phyloP scores from a whole-genome alignment of 1,140 invertebrate species.

The Papilio glaucus region DNA sequence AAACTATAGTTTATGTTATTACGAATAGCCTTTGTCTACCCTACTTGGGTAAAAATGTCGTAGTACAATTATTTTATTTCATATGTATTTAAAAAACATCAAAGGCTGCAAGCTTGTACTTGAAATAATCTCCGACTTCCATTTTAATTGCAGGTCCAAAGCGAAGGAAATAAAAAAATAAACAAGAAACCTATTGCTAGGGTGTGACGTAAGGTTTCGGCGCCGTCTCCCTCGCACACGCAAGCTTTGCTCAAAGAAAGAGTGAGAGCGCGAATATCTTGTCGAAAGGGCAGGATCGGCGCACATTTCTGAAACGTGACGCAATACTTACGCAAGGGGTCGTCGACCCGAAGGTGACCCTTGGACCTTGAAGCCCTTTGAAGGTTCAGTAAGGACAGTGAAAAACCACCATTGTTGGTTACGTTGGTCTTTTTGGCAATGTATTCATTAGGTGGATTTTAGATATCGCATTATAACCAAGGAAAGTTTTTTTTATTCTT shows the following conservation, averaged over 20 bases:
- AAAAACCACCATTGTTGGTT: not conserved
- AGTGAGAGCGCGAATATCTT: constrained; percentile 43
- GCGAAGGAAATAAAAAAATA: constrained; percentile 47
- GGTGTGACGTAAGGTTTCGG: constrained; percentile 35
- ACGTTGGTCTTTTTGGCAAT: constrained; percentile 22
- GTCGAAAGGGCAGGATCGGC: constrained; percentile 53
- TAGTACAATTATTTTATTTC: not conserved
- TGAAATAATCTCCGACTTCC: constrained; percentile 19
- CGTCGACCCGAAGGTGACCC: constrained; percentile 66
- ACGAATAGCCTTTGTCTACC: not conserved
- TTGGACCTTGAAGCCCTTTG: constrained; percentile 44
- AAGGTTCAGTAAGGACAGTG: constrained; percentile 42
- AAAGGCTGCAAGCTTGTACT: not conserved
- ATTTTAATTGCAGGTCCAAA: constrained; percentile 34
- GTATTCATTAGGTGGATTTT: constrained; percentile 11
- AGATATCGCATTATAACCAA: constrained; percentile 8
- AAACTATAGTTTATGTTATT: not conserved
- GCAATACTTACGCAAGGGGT: constrained; percentile 75
- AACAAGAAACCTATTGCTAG: constrained; percentile 42
- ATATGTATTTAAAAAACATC: not conserved
- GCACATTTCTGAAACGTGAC: constrained; percentile 69
- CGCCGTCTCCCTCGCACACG: constrained; percentile 44
- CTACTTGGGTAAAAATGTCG: too few species aligned
- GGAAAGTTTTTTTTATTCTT: not conserved
- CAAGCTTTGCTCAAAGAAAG: not conserved